A percentile compares a stretch with the other conserved stretches of the same genome.
phyloP scores from a whole-genome alignment of 2,113 vertebrate species.

The Lophochroa leadbeateri region DNA sequence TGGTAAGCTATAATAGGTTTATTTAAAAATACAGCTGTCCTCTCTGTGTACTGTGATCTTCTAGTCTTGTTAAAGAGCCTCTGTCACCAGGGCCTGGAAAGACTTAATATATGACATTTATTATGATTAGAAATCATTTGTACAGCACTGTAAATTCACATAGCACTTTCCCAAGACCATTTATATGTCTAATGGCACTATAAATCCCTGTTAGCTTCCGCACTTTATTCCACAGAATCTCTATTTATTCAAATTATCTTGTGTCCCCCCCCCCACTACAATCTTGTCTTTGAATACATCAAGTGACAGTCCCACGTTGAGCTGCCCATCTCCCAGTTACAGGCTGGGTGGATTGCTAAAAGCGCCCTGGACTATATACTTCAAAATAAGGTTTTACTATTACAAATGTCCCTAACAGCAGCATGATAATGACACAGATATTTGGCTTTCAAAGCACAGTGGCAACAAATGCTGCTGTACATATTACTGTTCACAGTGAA shows the following conservation, averaged over 20 bases:
- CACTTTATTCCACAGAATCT: conserved; percentile 52
- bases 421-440: neutral
- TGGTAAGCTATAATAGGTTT: conserved; percentile 40
- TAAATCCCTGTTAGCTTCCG: conserved; percentile 67
- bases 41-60: conserved; percentile 54
- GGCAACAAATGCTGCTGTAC: neutral
- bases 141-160: conserved; percentile 72
- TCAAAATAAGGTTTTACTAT: neutral
- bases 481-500: neutral
- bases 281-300: neutral
- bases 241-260: conserved; percentile 24
- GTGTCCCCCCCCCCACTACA: neutral
- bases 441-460: neutral
- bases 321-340: neutral
- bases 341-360: conserved; percentile 1
- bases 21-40: conserved; percentile 67
- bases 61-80: conserved; percentile 66
- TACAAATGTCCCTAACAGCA: neutral
- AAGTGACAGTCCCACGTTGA: neutral
- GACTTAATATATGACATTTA: conserved; percentile 69
- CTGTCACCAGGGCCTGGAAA: conserved; percentile 59
- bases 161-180: conserved; percentile 63
- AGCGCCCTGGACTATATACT: neutral
- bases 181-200: conserved; percentile 68
- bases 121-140: conserved; percentile 73